Evolutionary conservation across 2,797 vertebrate species (phyloP), one percentile per base, ranked within the genome.

Genomic region (Pseudocheirus occidentalis): DNA sequence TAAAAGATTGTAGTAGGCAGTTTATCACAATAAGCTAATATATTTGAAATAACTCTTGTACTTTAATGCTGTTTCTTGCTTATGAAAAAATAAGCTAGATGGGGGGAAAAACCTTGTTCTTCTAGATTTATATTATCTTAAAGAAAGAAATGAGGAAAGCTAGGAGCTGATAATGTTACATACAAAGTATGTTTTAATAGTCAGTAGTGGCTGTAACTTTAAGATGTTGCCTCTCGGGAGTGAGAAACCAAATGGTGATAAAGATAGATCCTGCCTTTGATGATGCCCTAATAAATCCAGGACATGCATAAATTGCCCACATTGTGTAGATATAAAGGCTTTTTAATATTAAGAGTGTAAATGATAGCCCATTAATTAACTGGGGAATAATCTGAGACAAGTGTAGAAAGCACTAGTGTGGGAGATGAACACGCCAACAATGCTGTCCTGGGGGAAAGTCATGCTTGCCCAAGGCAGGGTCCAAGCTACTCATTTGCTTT

Each of bases 401-500:
- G 50, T 87, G 90, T 81, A 24, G 81, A 10, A 87, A 29, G 0
- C 34, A 52, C 91, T 55, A 59, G 14, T 73, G 73, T 94, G 12
- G 87, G 53, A 58, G 18, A 1, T 16, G 27, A 92, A 50, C 73
- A 54, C 9, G 29, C 52, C 28, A 14, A 40, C 54, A 46, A 62
- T 34, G 58, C 56, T 91, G 3, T 94, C 94, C 55, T 54, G 28
- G 56, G 73, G 31, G 9, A 57, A 91, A 73, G 55, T 50, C 54
- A 55, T 89, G 93, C 18, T 18, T 14, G 34, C 92, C 58, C 93
- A 11, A 55, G 87, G 58, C 92, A 24, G 94, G 55, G 94, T 92
- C 95, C 55, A 73, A 62, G 92, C 66, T 96, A 95, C 91, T 93
- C 66, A 46, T 93, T 94, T 96, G 94, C 55, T 52, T 34, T 24